Evolutionary conservation across 2,113 vertebrate species (phyloP), one percentile per base, ranked within the genome.

Genomic region (Glaucomys volans): DNA sequence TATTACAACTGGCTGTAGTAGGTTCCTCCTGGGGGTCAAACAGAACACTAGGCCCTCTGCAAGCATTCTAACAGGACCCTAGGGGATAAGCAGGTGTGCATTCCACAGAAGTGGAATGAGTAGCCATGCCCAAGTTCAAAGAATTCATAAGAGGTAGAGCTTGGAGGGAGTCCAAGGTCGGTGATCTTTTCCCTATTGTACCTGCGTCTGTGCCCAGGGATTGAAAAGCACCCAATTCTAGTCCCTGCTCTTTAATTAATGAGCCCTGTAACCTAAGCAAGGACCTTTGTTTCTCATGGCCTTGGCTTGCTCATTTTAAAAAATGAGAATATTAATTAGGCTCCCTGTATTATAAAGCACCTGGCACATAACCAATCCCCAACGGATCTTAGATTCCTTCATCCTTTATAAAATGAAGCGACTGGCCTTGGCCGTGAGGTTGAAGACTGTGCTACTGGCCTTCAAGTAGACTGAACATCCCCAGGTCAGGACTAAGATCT

Each of bases 241-340:
- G 77, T 44, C 90, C 40, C 42, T 69, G 57, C 37, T 62, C 35
- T 54, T 80, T 77, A 92, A 92, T 87, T 86, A 50, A 80, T 75
- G 83, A 82, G n/a, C 59, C 52, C 69, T 4, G 7, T 52, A 81
- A 84, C 42, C 71, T 84, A 75, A 87, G 76, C 66, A 94, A 97
- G 44, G 2, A 42, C 76, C 30, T 79, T 54, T 54, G 42, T 90
- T 87, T 94, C 35, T 42, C 4, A 4, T 71, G 86, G 92, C 22
- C 12, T 77, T 52, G 85, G 42, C 75, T 93, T 64, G 35, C 52
- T 81, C 5, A 1, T 37, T 88, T 90, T 57, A 54, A 67, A 77
- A 72, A 88, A 37, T 37, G 42, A 57, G 18, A 72, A 28, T 67
- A 59, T 71, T 50, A 47, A 74, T 28, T 69, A 93, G 62, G 40